A percentile compares a stretch with the other conserved stretches of the same genome.
Evolutionary conservation across 1,140 invertebrate genomes (phyloP).

Genomic region (Panagrolaimus sp.): DNA sequence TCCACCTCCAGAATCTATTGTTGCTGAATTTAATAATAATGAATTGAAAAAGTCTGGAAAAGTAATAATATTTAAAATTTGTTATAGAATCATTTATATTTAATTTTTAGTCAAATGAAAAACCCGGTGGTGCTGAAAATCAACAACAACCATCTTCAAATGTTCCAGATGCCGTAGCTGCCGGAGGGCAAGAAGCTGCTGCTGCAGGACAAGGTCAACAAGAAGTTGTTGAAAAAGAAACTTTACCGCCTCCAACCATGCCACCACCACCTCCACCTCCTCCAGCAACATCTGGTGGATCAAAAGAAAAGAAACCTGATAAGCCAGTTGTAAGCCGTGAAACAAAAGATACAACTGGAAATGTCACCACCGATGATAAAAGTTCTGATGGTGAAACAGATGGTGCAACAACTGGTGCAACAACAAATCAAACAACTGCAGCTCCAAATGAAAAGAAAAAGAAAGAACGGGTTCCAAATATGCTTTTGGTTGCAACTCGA

Average conservation of each 20-base stretch:
- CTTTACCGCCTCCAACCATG: background rate
- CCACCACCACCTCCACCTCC: slow-evolving; percentile 1
- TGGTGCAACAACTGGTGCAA: background rate
- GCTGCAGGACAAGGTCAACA: background rate
- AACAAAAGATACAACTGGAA: slow-evolving; percentile 5
- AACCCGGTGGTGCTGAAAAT: no score
- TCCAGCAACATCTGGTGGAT: background rate
- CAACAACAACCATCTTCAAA: no score
- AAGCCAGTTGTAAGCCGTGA: background rate
- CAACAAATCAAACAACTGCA: background rate
- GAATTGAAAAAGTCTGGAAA: no score
- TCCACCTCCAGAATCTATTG: no score
- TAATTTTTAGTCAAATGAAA: no score
- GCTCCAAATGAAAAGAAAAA: background rate
- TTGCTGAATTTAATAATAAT: no score
- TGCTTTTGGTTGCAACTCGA: background rate
- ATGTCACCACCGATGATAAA: background rate
- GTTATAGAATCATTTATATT: no score
- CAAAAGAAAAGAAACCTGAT: background rate
- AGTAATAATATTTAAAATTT: no score
- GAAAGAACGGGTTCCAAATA: background rate
- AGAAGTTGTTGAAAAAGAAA: background rate
- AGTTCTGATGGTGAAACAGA: background rate
- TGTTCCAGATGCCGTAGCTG: no score
- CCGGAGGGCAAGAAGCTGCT: background rate